Percentiles rank a stretch among this genome's conserved stretches.
phyloP scores from a whole-genome alignment of 2,113 vertebrate genomes.

The Lontra canadensis region DNA sequence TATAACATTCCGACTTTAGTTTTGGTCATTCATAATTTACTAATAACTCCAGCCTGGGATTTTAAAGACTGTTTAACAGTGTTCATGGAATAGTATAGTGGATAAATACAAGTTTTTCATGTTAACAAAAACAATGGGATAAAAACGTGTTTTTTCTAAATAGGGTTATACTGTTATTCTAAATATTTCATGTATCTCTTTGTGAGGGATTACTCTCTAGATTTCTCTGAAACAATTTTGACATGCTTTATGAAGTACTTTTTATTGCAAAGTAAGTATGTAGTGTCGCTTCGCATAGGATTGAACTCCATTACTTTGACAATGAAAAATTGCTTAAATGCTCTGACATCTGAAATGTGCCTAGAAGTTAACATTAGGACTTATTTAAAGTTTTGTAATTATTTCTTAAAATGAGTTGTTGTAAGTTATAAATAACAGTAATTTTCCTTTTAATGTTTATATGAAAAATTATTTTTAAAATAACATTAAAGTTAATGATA shows the following conservation, averaged over 20 bases:
- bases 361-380: background rate
- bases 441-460: background rate
- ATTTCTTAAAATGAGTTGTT: background rate
- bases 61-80: slow-evolving; percentile 1
- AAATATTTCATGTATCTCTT: background rate
- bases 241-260: background rate
- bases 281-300: background rate
- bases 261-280: background rate
- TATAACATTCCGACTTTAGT: background rate
- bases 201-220: background rate
- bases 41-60: background rate
- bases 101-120: background rate
- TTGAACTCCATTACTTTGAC: background rate
- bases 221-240: slow-evolving; percentile 19
- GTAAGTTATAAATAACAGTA: background rate
- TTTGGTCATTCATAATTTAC: background rate
- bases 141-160: background rate
- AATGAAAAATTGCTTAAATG: slow-evolving; percentile 2
- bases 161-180: background rate
- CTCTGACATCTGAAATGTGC: background rate
- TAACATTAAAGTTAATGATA: background rate
- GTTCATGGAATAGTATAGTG: background rate
- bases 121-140: background rate
- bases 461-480: background rate
- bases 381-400: background rate